Base-by-base conservation (phyloP, 2,113 vertebrate species). In the Pseudorhombus dupliciocellatus region DNA sequence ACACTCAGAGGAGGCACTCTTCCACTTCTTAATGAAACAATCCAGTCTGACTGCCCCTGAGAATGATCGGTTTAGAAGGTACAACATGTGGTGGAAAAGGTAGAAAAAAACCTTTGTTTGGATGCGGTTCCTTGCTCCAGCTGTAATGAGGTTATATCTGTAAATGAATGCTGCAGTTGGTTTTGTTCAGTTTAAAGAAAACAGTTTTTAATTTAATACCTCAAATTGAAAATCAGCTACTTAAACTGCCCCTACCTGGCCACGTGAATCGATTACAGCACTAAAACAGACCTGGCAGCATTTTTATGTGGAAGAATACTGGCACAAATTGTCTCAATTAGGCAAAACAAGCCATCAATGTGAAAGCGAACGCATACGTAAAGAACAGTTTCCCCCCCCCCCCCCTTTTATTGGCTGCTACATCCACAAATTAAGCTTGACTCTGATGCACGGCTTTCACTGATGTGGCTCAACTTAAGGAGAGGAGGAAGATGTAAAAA, bases 1-100 rank as follows among this genome's bases (percentile, higher is more conserved):
- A 98, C 85, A 93, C 96, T 62, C 92, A 96, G 81, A 95, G 94
- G 91, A 94, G 96, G 73, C 93, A 92, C 44, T 94, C 93, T 5
- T 93, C 92, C 20, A 92, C 90, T 9, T 94, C 91, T 46, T 94
- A 92, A 54, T 65, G 58, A 15, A 37, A 67, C 55, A 50, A 42
- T 59, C 57, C 56, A 66, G 53, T 51, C 20, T 8, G 48, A 26
- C 34, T 44, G 48, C 66, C 67, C 69, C 21, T 26, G 24, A 48
- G 59, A 24, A 20, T 11, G 24, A 50, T 21, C 26, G 61, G 24
- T 65, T 73, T 51, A 24, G 15, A 62, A 12, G 25, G 28, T 52
- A 15, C 37, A 28, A 28, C 26, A 37, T 46, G 57, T 63, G 40
- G 53, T 81, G 25, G 21, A 31, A 70, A 64, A 28, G 44, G 16